Evolutionary conservation across 1,140 invertebrate species (phyloP).

Genomic region (Andrena cerasifolii): DNA sequence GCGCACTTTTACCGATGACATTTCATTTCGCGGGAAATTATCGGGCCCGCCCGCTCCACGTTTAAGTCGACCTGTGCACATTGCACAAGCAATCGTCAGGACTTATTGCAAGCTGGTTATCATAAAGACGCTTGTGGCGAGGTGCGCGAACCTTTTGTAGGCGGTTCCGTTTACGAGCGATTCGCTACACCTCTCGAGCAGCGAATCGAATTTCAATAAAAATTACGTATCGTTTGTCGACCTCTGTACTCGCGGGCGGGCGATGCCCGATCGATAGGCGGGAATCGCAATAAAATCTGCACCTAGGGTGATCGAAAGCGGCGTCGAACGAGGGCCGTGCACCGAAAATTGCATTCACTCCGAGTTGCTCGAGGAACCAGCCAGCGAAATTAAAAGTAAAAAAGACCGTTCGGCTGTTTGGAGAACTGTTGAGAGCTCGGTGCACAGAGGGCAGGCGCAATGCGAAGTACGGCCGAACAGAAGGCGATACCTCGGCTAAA

Average conservation of each 20-base stretch:
- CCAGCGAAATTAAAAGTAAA: slow-evolving; percentile 9
- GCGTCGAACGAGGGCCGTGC: neutral
- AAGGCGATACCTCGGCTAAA: too few relatives aligned
- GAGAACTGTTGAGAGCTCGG: neutral
- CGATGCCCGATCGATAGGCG: slow-evolving; percentile 6
- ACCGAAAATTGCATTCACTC: neutral
- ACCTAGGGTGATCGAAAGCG: neutral
- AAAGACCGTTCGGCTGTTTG: neutral
- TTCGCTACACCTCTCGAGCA: neutral
- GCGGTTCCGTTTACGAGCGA: neutral
- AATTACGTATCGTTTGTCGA: slow-evolving; percentile 16
- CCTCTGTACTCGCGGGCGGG: too few relatives aligned
- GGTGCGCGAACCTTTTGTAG: neutral
- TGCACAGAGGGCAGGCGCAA: too few relatives aligned
- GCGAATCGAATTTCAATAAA: slow-evolving; percentile 26
- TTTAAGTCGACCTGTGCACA: neutral
- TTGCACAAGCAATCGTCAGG: neutral
- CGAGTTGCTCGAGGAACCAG: neutral
- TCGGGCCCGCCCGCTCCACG: neutral
- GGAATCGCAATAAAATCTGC: slow-evolving; percentile 19
- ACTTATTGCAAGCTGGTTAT: neutral
- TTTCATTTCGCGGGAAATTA: neutral
- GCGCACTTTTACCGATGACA: too few relatives aligned
- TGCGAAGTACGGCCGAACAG: too few relatives aligned
- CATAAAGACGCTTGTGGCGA: neutral